Evolutionary conservation across 2,888 invertebrate genomes (phyloP).

Genomic region (Panzeria rudis): DNA sequence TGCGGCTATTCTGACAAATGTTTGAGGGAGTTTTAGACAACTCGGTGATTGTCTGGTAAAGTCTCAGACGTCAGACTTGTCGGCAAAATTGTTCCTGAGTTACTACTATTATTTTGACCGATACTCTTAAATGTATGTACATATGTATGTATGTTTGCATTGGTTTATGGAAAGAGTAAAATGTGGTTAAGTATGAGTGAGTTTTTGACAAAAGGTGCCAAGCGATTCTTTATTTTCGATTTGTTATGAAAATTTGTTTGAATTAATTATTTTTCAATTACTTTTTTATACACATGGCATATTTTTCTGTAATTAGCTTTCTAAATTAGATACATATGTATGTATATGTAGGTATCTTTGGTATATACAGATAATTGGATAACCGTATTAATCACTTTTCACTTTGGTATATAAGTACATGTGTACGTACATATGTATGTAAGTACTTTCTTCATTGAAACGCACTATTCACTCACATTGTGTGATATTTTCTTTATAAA

Average conservation of each 20-base stretch:
- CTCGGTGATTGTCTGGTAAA: too few relatives aligned
- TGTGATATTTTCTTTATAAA: constrained; percentile 26
- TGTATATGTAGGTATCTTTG: background rate
- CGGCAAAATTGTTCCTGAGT: too few relatives aligned
- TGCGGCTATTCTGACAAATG: too few relatives aligned
- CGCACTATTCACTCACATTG: constrained; percentile 29
- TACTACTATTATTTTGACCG: constrained; percentile 3
- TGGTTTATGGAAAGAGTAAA: background rate
- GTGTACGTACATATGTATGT: too few relatives aligned
- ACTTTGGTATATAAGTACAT: background rate
- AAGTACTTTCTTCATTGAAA: constrained; percentile 13
- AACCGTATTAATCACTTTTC: constrained; percentile 22
- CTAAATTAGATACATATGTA: background rate
- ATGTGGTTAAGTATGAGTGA: background rate
- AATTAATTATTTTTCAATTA: background rate
- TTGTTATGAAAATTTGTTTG: constrained; percentile 29
- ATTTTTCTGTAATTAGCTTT: background rate
- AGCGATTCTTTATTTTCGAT: constrained; percentile 35
- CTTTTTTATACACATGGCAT: background rate
- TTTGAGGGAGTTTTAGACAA: too few relatives aligned
- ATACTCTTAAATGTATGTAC: background rate
- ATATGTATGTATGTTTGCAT: background rate
- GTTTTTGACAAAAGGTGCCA: constrained; percentile 37
- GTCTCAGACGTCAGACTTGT: too few relatives aligned
- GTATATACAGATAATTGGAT: constrained; percentile 1